Conservation (phyloP, 2,113 vertebrate species). For the Coptodon rendalli region DNA sequence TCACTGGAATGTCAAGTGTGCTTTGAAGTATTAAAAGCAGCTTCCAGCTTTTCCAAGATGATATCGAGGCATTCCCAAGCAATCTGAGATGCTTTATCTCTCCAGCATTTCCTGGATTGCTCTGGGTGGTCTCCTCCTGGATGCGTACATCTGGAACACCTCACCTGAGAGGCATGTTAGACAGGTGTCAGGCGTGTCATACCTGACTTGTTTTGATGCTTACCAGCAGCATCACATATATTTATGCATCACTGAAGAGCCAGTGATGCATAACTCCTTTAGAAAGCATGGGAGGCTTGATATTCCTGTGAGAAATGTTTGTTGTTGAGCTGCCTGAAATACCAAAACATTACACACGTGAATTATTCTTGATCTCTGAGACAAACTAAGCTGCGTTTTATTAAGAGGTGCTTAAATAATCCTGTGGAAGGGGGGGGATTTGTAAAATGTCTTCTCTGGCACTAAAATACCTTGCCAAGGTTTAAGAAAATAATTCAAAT, state of each 20-base stretch:
- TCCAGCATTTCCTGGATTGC: not conserved
- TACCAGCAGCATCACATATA: not conserved
- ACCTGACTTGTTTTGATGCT: not conserved
- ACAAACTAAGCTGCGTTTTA: not conserved
- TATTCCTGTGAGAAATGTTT: not conserved
- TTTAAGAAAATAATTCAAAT: not conserved
- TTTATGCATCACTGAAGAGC: not conserved
- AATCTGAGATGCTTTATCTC: not conserved
- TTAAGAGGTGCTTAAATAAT: not conserved
- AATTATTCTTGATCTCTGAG: not conserved
- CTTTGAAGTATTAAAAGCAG: not conserved
- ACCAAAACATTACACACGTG: not conserved
- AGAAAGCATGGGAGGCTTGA: not conserved
- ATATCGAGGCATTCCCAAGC: not conserved
- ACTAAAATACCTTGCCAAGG: not conserved
- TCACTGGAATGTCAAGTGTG: not conserved
- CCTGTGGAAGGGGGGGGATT: not conserved
- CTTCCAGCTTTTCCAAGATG: not conserved
- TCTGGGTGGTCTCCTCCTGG: not conserved
- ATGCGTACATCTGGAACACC: not conserved
- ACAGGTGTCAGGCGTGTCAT: not conserved
- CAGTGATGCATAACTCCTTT: not conserved
- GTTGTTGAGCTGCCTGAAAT: not conserved
- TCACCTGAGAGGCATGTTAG: not conserved
- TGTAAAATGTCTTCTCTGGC: not conserved